These are phyloP conservation scores for Ganaspis brasiliensis DNA, from an alignment of 2,888 invertebrate species.

Conservation along the genomic window DNA sequence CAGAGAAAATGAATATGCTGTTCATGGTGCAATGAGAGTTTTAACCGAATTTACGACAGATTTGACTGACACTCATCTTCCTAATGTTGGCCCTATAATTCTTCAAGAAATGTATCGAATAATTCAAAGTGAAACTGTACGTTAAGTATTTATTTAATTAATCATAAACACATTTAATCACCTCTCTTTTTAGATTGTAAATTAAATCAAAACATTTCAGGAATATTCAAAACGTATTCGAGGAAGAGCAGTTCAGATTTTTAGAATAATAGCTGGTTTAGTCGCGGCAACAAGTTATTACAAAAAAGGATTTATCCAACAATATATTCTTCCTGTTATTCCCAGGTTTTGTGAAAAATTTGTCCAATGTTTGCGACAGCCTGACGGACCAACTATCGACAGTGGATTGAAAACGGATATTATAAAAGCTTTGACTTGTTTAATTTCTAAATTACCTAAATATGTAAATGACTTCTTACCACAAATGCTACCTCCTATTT, in stretches of 20 bases:
- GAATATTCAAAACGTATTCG: slow-evolving; percentile 83
- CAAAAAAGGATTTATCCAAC: slow-evolving; percentile 83
- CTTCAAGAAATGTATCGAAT: slow-evolving; percentile 87
- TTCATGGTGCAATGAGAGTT: slow-evolving; percentile 88
- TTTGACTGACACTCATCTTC: slow-evolving; percentile 84
- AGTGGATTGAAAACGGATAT: slow-evolving; percentile 86
- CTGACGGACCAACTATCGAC: slow-evolving; percentile 82
- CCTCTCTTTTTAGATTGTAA: background rate
- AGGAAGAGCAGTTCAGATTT: slow-evolving; percentile 86
- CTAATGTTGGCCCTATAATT: slow-evolving; percentile 86
- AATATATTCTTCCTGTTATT: slow-evolving; percentile 85
- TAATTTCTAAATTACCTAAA: slow-evolving; percentile 85
- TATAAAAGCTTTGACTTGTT: slow-evolving; percentile 84
- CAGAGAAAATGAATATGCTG: slow-evolving; percentile 83
- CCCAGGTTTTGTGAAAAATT: slow-evolving; percentile 86
- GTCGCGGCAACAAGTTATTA: slow-evolving; percentile 82
- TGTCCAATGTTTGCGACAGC: slow-evolving; percentile 82
- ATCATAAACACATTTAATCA: no score
- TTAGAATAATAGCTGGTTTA: slow-evolving; percentile 84
- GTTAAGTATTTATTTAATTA: no score
- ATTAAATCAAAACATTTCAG: slow-evolving; percentile 71
- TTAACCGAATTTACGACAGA: slow-evolving; percentile 87
- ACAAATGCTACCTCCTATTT: slow-evolving; percentile 85
- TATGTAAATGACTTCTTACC: slow-evolving; percentile 84
- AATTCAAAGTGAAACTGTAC: slow-evolving; percentile 84